Evolutionary conservation across 2,797 vertebrate species (phyloP), one percentile per base, ranked within the genome.

Genomic region (Denticeps clupeoides): DNA sequence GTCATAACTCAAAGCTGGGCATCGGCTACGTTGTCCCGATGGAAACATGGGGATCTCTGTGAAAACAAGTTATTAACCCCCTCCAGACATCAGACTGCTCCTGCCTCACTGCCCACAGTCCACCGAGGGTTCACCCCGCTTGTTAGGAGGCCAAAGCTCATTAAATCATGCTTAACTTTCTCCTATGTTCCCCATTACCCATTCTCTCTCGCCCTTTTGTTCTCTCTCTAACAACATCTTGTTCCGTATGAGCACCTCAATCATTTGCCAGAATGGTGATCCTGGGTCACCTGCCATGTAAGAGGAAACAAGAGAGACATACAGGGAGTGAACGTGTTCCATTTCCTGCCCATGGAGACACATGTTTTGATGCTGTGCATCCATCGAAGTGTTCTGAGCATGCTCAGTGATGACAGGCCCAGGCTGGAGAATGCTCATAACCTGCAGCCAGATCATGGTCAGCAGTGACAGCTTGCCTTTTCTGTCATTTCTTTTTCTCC

Each of bases 131-230:
- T 62, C 59, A 54, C 56, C 56, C 56, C 35, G 56, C 63, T 65
- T 56, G 56, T 65, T 62, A 62, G 47, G 10, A 59, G 63, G 63
- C 56, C 62, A 64, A 7, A 49, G 50, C 46, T 61, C 59, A 62
- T 65, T 65, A 62, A 65, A 65, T 59, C 28, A 47, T 56, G 56
- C 56, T 65, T 65, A 62, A 65, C 59, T 50, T 56, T 40, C 12
- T 31, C 12, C 18, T 19, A 19, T 2, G 3, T 19, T 19, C n/a
- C n/a, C n/a, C 16, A 16, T 16, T 16, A 16, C 16, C 25, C 24
- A 25, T 24, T 2, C 7, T 2, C 18, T 5, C 26, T 32, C 24
- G 28, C 3, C n/a, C 27, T n/a, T 27, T 4, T 3, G 27, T 4
- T 27, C 5, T n/a, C 28, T 31, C n/a, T 28, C n/a, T 1, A 29